Evolutionary conservation across 2,888 invertebrate species (phyloP).

Genomic region (Hedychridium roseum): DNA sequence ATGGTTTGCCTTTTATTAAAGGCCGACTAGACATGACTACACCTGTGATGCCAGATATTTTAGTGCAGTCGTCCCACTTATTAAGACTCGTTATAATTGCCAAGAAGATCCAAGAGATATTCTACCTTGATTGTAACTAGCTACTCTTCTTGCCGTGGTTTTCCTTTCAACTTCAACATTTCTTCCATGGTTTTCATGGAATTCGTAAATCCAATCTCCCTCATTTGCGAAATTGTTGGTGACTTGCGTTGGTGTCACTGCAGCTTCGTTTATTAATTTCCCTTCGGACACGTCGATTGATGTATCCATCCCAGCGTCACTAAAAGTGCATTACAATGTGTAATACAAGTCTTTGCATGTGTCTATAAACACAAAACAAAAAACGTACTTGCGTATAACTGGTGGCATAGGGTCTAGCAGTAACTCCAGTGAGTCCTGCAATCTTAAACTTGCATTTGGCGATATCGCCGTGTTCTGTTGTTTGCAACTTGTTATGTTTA

Average conservation of each 20-base stretch:
- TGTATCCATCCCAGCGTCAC: slow-evolving; percentile 60
- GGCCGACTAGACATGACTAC: slow-evolving; percentile 61
- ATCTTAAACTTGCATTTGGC: slow-evolving; percentile 64
- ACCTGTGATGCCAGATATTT: slow-evolving; percentile 62
- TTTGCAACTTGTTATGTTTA: slow-evolving; percentile 76
- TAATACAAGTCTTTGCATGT: no score
- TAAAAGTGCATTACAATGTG: no score
- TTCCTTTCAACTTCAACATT: slow-evolving; percentile 79
- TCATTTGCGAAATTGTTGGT: slow-evolving; percentile 43
- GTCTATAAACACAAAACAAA: no score
- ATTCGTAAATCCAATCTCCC: slow-evolving; percentile 68
- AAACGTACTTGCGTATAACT: slow-evolving; percentile 50
- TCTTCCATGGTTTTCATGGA: slow-evolving; percentile 84
- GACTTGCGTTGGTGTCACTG: slow-evolving; percentile 56
- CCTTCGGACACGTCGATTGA: slow-evolving; percentile 57
- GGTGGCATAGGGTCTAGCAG: slow-evolving; percentile 67
- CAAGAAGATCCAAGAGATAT: slow-evolving; percentile 4
- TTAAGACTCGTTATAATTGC: neutral
- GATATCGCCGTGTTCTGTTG: slow-evolving; percentile 66
- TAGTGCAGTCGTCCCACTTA: neutral
- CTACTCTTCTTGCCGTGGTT: slow-evolving; percentile 74
- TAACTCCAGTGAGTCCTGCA: slow-evolving; percentile 72
- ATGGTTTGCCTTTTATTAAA: slow-evolving; percentile 56
- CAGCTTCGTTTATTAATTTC: slow-evolving; percentile 53
- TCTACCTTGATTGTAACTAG: slow-evolving; percentile 85